A percentile compares a stretch with the other conserved stretches of the same genome.
These are phyloP conservation scores for Chaetodon trifascialis DNA, from an alignment of 2,113 vertebrate genomes.

Conservation along the genomic window DNA sequence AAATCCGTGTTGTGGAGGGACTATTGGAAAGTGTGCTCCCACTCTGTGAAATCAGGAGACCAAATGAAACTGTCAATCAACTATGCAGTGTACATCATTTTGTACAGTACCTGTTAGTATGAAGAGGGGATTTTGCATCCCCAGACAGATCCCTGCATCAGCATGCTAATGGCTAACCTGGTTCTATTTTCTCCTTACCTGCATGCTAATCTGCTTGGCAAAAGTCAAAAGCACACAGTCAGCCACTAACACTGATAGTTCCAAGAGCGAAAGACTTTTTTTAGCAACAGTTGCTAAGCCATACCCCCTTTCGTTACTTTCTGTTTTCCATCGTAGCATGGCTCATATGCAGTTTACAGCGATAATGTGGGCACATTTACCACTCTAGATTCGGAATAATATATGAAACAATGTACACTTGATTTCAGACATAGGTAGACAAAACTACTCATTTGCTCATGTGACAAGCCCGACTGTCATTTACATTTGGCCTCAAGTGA, in stretches of 20 bases:
- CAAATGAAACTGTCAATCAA: conserved; percentile 41
- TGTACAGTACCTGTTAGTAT: conserved; percentile 36
- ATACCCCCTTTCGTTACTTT: background rate
- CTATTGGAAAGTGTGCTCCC: background rate
- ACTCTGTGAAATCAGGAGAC: conserved; percentile 27
- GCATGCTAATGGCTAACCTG: conserved; percentile 68
- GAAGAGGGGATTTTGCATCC: conserved; percentile 38
- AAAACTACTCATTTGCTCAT: too few species aligned
- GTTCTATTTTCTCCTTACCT: conserved; percentile 69
- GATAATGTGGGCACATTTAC: background rate
- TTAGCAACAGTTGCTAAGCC: conserved; percentile 2
- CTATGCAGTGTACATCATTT: conserved; percentile 17
- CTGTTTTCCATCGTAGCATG: background rate
- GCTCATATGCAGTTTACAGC: background rate
- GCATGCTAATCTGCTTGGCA: conserved; percentile 68
- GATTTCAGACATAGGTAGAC: background rate
- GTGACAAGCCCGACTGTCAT: too few species aligned
- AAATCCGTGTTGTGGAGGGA: conserved; percentile 43
- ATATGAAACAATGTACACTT: background rate
- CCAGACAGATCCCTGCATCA: conserved; percentile 55
- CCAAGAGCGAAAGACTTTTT: background rate
- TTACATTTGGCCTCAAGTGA: too few species aligned
- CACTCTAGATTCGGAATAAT: background rate
- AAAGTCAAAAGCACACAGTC: conserved; percentile 32
- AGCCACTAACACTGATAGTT: background rate